Conservation (phyloP, 1,140 invertebrate genomes). For the Drosophila baimaii region DNA sequence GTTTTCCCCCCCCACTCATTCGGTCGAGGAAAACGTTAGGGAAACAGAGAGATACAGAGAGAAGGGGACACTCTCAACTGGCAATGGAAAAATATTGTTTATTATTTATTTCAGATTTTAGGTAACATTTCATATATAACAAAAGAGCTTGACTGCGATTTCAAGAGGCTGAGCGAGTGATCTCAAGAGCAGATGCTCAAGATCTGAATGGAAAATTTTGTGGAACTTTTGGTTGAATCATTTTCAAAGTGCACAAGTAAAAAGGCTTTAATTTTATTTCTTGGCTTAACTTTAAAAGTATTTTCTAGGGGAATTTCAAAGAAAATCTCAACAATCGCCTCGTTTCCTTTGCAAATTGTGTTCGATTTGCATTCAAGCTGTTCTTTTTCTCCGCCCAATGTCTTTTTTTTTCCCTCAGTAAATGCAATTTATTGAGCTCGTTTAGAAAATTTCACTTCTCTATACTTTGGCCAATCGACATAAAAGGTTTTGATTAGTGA, state of each 20-base stretch:
- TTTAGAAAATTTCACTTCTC: slow-evolving; percentile 33
- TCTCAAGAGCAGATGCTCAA: slow-evolving; percentile 34
- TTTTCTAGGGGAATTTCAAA: neutral
- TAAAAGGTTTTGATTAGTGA: slow-evolving; percentile 52
- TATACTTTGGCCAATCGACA: slow-evolving; percentile 48
- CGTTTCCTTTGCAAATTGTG: slow-evolving; percentile 1
- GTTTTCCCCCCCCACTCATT: slow-evolving; percentile 18
- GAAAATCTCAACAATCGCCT: slow-evolving; percentile 11
- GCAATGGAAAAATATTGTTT: slow-evolving; percentile 39
- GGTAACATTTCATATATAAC: slow-evolving; percentile 29
- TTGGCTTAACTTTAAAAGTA: neutral
- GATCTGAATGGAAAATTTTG: slow-evolving; percentile 13
- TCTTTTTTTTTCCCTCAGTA: neutral
- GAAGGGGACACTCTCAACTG: slow-evolving; percentile 1
- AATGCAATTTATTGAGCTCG: slow-evolving; percentile 49
- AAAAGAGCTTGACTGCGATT: slow-evolving; percentile 12
- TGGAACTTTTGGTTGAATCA: neutral
- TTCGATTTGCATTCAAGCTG: slow-evolving; percentile 7
- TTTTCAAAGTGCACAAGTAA: neutral
- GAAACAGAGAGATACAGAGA: neutral
- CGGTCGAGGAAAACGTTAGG: neutral
- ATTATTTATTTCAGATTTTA: slow-evolving; percentile 26
- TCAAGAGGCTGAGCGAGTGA: slow-evolving; percentile 4
- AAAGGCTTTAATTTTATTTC: neutral
- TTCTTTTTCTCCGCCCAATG: neutral